Evolutionary conservation across 2,888 invertebrate genomes (phyloP), one percentile per base, ranked within the genome.

Genomic region (Augochlorella aurata): DNA sequence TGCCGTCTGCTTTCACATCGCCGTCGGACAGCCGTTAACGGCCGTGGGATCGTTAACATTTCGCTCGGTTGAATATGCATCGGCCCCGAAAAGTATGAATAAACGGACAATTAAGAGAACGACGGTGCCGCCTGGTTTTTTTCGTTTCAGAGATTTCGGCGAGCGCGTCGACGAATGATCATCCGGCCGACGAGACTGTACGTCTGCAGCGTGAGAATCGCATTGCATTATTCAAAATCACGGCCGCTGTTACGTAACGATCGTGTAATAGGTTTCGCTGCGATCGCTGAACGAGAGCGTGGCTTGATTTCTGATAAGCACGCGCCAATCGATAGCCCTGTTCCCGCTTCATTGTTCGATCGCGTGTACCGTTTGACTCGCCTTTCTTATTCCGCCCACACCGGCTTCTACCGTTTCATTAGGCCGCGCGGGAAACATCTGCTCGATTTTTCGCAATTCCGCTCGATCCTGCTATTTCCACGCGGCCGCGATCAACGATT

Each of bases 271-370:
- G 79, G 66, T 77, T 82, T 84, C 63, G 65, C 61, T 50, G 47
- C 72, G 77, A 77, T 76, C 70, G 75, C 63, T 61, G 45, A 47
- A 67, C 71, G 77, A 58, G 74, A 65, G 82, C 77, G 73, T 80
- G 66, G 63, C 8, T 58, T 61, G 79, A 75, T 61, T 76, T 82
- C 79, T 73, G 84, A 87, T 85, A 85, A 85, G 72, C 77, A 61
- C 74, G 54, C 58, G 78, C 58, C 73, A 82, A 87, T 85, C 87
- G 84, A 87, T 84, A 82, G 81, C 82, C 71, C 81, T 72, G 74
- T 74, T 85, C 75, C 73, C 61, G 58, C 66, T 77, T 58, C 75
- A 69, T 69, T 38, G 76, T 70, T 73, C 71, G 77, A 74, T 77
- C 77, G 49, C 58, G 44, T 67, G 47, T 14, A 54, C 44, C 21